Percentiles rank a stretch among this genome's conserved stretches.
phyloP scores from a whole-genome alignment of 2,797 vertebrate genomes.

The Anolis apletophallus region DNA sequence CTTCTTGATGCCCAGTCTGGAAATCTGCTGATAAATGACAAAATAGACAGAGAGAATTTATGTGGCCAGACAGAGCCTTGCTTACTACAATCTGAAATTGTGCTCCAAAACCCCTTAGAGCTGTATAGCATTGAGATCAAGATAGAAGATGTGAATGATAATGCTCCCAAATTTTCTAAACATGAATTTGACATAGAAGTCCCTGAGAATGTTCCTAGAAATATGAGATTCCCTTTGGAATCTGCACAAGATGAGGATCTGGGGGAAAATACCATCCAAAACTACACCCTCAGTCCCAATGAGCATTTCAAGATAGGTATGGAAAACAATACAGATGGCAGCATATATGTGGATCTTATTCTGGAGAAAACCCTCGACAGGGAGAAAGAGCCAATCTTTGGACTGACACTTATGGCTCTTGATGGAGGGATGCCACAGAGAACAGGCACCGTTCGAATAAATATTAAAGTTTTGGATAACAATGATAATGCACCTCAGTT shows the following conservation, averaged over 20 bases:
- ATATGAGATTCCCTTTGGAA: conserved; percentile 78
- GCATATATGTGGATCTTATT: conserved; percentile 65
- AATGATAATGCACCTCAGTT: conserved; percentile 33
- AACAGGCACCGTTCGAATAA: neutral
- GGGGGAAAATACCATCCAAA: conserved; percentile 69
- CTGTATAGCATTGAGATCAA: conserved; percentile 65
- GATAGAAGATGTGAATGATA: conserved; percentile 48
- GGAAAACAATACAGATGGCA: conserved; percentile 45
- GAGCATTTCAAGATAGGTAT: conserved; percentile 66
- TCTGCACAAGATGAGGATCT: conserved; percentile 75
- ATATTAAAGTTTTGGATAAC: conserved; percentile 28
- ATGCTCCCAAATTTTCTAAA: conserved; percentile 16
- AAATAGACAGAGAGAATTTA: conserved; percentile 69
- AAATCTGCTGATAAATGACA: conserved; percentile 66
- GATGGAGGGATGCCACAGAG: conserved; percentile 72
- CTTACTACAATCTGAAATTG: conserved; percentile 67
- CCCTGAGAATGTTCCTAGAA: conserved; percentile 69
- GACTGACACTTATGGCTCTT: conserved; percentile 77
- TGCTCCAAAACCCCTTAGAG: conserved; percentile 70
- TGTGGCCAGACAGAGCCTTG: conserved; percentile 63
- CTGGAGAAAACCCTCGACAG: conserved; percentile 52
- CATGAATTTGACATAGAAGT: conserved; percentile 63
- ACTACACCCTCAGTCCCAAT: conserved; percentile 67
- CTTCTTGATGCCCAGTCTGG: conserved; percentile 56
- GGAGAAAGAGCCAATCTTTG: conserved; percentile 75